Conservation (phyloP, 2,113 vertebrate species). For the Morphnarchus princeps region DNA sequence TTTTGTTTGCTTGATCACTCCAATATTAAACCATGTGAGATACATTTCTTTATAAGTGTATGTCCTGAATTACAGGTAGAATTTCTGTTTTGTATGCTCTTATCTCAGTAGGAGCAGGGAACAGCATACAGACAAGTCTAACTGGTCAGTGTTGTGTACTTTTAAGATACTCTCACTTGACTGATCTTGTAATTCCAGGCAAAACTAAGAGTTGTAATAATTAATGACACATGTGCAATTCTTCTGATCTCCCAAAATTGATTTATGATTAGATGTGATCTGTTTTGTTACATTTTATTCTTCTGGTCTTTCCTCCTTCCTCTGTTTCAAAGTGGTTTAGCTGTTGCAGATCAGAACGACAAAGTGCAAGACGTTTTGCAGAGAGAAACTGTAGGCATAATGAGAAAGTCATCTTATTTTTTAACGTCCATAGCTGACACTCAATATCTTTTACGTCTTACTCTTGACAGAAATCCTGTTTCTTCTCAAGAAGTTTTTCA, state of each 20-base stretch:
- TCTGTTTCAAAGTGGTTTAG: conserved; percentile 15
- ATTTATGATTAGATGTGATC: neutral
- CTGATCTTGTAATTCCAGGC: neutral
- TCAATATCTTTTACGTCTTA: neutral
- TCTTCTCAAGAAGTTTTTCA: neutral
- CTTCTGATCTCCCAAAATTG: neutral
- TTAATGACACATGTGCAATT: neutral
- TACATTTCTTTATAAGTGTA: neutral
- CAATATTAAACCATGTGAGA: neutral
- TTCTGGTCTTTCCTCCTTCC: neutral
- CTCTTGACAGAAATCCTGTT: neutral
- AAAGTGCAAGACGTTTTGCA: neutral
- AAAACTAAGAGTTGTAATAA: neutral
- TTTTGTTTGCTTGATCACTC: neutral
- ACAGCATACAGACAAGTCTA: neutral
- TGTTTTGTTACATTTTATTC: neutral
- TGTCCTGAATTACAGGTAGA: neutral
- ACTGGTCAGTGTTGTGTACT: neutral
- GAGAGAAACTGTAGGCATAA: neutral
- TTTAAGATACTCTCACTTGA: neutral
- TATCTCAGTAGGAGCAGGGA: neutral
- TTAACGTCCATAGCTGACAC: neutral
- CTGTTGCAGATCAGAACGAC: neutral
- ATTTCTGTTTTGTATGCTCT: neutral
- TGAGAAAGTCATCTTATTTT: neutral